A percentile compares a stretch with the other conserved stretches of the same genome.
These are phyloP conservation scores for Drosophila hamatofila DNA, from an alignment of 2,888 invertebrate genomes.

Conservation along the genomic window DNA sequence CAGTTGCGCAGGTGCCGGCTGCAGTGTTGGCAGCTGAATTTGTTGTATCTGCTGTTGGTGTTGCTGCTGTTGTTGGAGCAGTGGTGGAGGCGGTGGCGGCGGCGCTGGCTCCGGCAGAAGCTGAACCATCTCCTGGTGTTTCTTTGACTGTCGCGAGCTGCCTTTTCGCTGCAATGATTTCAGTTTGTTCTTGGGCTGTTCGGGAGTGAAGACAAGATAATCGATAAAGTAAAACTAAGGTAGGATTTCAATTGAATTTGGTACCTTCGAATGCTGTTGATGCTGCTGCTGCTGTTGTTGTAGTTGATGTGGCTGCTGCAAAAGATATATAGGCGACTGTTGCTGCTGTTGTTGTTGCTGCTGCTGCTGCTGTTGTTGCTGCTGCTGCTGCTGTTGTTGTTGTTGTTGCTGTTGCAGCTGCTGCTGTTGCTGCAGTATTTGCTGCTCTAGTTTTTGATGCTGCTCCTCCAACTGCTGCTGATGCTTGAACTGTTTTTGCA, in stretches of 20 bases:
- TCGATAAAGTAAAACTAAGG: background rate
- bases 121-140: conserved; percentile 54
- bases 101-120: conserved; percentile 56
- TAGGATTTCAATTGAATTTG: background rate
- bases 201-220: background rate
- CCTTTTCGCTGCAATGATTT: conserved; percentile 67
- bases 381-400: conserved; percentile 47
- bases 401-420: conserved; percentile 49
- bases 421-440: conserved; percentile 63
- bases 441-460: conserved; percentile 56
- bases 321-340: conserved; percentile 36
- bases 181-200: conserved; percentile 55
- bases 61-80: conserved; percentile 51
- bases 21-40: conserved; percentile 65
- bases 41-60: conserved; percentile 71
- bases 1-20: conserved; percentile 65
- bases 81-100: conserved; percentile 45
- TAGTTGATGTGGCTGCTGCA: conserved; percentile 52
- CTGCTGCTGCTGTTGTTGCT: conserved; percentile 55
- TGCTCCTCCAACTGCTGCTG: conserved; percentile 61
- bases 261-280: conserved; percentile 25
- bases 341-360: conserved; percentile 32
- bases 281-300: conserved; percentile 43
- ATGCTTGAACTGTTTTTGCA: conserved; percentile 61
- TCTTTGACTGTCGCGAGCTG: conserved; percentile 55